These are phyloP conservation scores for Spondyliosoma cantharus DNA, from an alignment of 2,797 vertebrate species.

Conservation along the genomic window DNA sequence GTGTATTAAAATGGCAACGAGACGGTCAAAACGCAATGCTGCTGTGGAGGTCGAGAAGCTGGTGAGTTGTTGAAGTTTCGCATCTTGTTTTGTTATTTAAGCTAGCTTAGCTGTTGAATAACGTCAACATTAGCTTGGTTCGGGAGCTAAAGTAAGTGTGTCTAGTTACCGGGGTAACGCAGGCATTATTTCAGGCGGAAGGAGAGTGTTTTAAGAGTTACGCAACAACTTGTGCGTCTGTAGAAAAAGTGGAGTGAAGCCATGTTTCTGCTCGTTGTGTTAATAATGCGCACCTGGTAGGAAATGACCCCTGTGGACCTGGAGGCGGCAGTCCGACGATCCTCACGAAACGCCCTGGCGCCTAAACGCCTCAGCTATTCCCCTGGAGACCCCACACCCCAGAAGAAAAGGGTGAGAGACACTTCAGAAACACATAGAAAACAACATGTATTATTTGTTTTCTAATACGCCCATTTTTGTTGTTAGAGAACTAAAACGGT, in stretches of 20 bases:
- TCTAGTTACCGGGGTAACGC: neutral
- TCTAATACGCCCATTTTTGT: neutral
- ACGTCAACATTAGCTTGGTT: neutral
- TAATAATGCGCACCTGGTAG: constrained; percentile 36
- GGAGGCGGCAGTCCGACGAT: constrained; percentile 5
- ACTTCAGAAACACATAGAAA: accelerated
- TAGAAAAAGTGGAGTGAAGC: neutral
- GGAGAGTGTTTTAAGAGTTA: neutral
- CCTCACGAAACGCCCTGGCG: constrained; percentile 13
- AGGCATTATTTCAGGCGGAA: neutral
- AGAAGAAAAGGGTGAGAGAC: constrained; percentile 41
- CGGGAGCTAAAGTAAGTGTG: neutral
- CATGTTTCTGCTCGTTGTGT: accelerated
- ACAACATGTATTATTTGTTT: accelerated
- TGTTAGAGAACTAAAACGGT: constrained; percentile 26
- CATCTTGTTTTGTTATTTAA: neutral
- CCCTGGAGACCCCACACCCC: neutral
- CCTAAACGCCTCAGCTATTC: constrained; percentile 55
- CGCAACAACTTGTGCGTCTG: too few species aligned
- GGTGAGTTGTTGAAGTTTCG: constrained; percentile 19
- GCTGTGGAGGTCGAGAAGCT: neutral
- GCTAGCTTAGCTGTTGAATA: neutral
- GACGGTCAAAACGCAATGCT: constrained; percentile 20
- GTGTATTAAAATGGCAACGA: constrained; percentile 34
- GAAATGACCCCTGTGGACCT: constrained; percentile 28